These are phyloP conservation scores for Nomia melanderi DNA, from an alignment of 1,140 invertebrate species.

Conservation along the genomic window DNA sequence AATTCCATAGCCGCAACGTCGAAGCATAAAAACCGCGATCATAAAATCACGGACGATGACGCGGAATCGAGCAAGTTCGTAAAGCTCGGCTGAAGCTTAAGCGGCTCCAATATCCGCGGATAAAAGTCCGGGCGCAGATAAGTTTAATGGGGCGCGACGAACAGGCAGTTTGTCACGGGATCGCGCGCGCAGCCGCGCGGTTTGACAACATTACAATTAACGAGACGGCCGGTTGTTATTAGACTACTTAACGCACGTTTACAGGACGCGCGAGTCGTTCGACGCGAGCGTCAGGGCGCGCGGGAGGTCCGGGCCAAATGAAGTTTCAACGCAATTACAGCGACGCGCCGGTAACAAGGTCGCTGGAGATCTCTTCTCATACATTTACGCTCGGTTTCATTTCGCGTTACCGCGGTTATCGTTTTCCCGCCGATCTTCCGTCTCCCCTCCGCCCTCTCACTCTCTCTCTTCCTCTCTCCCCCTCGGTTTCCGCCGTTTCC, in stretches of 20 bases:
- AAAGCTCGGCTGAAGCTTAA: background rate
- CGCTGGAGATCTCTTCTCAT: slow-evolving; percentile 43
- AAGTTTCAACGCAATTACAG: slow-evolving; percentile 54
- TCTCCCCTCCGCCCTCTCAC: background rate
- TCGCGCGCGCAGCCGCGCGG: slow-evolving; percentile 4
- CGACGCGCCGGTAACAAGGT: slow-evolving; percentile 45
- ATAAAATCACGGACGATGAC: background rate
- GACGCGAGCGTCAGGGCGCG: background rate
- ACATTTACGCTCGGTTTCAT: slow-evolving; percentile 50
- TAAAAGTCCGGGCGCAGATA: slow-evolving; percentile 21
- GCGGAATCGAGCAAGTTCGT: background rate
- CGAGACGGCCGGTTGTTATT: slow-evolving; percentile 38
- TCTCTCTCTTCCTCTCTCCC: background rate
- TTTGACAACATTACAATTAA: slow-evolving; percentile 49
- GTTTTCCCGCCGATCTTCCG: slow-evolving; percentile 26
- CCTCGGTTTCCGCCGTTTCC: background rate
- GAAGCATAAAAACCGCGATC: background rate
- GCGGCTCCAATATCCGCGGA: slow-evolving; percentile 15
- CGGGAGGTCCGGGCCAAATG: slow-evolving; percentile 29
- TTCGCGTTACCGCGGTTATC: slow-evolving; percentile 38
- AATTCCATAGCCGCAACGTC: too few species aligned
- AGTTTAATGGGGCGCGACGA: slow-evolving; percentile 31
- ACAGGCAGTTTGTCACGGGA: slow-evolving; percentile 33
- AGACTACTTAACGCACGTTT: slow-evolving; percentile 46
- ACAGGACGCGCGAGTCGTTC: slow-evolving; percentile 19